phyloP scores from a whole-genome alignment of 2,113 vertebrate genomes.

The Sinocyclocheilus anshuiensis region DNA sequence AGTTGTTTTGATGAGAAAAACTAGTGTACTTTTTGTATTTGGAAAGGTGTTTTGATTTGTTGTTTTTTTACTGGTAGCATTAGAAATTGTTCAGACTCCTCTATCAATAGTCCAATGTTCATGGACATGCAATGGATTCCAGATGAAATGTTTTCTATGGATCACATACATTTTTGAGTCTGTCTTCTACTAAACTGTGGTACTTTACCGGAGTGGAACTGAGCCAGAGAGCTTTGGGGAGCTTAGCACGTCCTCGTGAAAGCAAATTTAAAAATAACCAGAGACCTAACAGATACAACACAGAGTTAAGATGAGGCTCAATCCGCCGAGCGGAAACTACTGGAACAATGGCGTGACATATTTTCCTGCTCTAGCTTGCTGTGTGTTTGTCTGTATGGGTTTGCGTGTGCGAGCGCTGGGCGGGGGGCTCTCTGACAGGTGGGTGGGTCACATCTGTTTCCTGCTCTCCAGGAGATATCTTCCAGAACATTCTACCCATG shows the following conservation, averaged over 20 bases:
- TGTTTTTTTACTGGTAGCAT: too few relatives aligned
- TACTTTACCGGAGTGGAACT: not conserved
- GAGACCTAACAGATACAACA: conserved; percentile 10
- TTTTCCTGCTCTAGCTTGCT: conserved; percentile 46
- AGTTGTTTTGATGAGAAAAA: too few relatives aligned
- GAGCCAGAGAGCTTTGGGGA: conserved; percentile 8
- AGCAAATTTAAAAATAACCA: not conserved
- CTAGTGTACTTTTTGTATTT: too few relatives aligned
- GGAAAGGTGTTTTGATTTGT: too few relatives aligned
- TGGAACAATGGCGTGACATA: conserved; percentile 54
- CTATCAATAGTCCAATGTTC: not conserved
- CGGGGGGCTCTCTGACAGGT: conserved; percentile 63
- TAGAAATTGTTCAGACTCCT: not conserved
- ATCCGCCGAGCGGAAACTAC: conserved; percentile 49
- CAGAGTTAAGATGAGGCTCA: conserved; percentile 6
- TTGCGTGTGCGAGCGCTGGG: conserved; percentile 44
- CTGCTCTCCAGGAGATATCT: conserved; percentile 61
- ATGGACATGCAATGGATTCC: not conserved
- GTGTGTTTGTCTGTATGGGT: conserved; percentile 25
- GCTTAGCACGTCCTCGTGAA: not conserved
- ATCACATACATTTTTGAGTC: not conserved
- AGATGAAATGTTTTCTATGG: not conserved
- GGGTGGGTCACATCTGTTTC: conserved; percentile 74
- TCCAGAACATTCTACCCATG: conserved; percentile 47
- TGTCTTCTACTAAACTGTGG: not conserved